Evolutionary conservation across 2,113 vertebrate genomes (phyloP).

Genomic region (Nesoenas mayeri): DNA sequence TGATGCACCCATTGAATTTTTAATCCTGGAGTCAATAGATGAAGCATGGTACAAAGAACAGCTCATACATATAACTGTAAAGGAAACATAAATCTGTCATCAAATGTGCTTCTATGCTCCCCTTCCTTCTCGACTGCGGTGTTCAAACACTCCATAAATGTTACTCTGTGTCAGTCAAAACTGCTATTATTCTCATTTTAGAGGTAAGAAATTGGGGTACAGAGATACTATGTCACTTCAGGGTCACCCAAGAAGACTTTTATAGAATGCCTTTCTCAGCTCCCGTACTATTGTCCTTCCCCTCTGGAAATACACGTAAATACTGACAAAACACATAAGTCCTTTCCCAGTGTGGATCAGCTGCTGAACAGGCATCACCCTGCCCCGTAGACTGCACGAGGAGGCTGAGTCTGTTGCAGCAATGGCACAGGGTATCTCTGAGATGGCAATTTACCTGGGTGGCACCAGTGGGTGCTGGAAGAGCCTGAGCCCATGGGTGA

Average conservation of each 20-base stretch:
- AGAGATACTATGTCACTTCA: not conserved
- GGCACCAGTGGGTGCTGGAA: not conserved
- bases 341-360: not conserved
- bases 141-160: not conserved
- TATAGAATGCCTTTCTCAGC: not conserved
- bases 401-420: not conserved
- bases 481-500: not conserved
- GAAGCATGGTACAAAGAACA: not conserved
- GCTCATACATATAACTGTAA: not conserved
- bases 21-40: not conserved
- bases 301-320: slow-evolving; percentile 4
- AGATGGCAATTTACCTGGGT: not conserved
- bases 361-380: not conserved
- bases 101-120: not conserved
- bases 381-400: not conserved
- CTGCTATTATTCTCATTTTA: not conserved
- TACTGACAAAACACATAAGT: not conserved
- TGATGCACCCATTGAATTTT: not conserved
- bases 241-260: not conserved
- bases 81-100: not conserved
- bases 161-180: not conserved
- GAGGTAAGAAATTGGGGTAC: not conserved
- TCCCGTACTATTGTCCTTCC: not conserved
- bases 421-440: not conserved
- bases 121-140: not conserved